Conservation (phyloP, 2,797 vertebrate species). For the Dromococcyx pavoninus region DNA sequence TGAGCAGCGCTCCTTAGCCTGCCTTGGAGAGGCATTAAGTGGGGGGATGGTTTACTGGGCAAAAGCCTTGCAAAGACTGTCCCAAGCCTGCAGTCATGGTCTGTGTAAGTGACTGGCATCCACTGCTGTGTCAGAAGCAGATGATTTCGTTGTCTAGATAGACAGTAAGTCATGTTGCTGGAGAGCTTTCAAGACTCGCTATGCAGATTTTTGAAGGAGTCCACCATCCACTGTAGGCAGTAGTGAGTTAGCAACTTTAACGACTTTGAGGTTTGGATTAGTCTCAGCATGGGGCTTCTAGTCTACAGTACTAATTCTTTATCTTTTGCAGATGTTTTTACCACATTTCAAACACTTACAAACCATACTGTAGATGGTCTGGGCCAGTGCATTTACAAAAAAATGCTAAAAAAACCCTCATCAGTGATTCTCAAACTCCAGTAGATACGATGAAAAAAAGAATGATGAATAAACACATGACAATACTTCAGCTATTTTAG, state of each 20-base stretch:
- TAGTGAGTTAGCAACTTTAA: background rate
- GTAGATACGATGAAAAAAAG: background rate
- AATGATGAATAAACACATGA: background rate
- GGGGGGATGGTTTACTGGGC: background rate
- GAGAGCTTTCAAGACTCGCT: background rate
- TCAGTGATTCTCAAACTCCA: slow-evolving; percentile 26
- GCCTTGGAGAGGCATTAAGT: background rate
- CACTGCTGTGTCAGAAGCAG: background rate
- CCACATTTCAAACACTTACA: background rate
- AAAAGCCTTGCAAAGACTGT: background rate
- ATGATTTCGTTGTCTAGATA: background rate
- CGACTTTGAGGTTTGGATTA: background rate
- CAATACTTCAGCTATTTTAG: slow-evolving; percentile 10
- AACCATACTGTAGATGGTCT: background rate
- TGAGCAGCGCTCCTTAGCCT: background rate
- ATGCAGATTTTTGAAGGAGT: background rate
- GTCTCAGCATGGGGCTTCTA: background rate
- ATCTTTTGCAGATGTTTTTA: background rate
- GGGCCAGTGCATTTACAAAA: background rate
- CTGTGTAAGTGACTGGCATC: background rate
- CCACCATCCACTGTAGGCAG: background rate
- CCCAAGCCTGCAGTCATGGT: background rate
- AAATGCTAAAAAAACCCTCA: background rate
- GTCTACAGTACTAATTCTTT: background rate
- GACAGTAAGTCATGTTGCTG: background rate